A percentile compares a stretch with the other conserved stretches of the same genome.
These are phyloP conservation scores for Ormyrus labotus DNA, from an alignment of 2,888 invertebrate species.

Conservation along the genomic window DNA sequence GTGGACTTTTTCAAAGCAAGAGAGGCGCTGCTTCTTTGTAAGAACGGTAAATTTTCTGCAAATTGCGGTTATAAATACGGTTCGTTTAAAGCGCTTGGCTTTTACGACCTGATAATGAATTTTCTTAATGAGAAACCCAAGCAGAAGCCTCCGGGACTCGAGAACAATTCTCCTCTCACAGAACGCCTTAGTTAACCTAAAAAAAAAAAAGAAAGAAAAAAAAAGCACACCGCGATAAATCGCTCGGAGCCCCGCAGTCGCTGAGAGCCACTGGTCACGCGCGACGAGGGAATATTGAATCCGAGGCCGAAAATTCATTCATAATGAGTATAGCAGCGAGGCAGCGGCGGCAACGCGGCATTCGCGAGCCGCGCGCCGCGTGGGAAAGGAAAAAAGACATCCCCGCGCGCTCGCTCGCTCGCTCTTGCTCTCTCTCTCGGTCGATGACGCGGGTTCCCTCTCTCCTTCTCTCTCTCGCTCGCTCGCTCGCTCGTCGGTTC, in stretches of 20 bases:
- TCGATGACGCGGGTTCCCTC: slow-evolving; percentile 36
- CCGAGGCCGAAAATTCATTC: slow-evolving; percentile 56
- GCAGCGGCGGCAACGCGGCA: not conserved
- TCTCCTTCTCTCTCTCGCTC: slow-evolving; percentile 25
- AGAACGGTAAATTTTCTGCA: too few species aligned
- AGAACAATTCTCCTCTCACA: too few species aligned
- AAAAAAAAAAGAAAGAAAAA: not conserved
- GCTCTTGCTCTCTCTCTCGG: slow-evolving; percentile 13
- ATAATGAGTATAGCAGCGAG: slow-evolving; percentile 47
- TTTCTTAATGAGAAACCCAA: too few species aligned
- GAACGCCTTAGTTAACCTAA: too few species aligned
- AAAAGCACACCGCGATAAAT: slow-evolving; percentile 11
- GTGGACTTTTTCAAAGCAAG: too few species aligned
- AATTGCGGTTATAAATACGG: too few species aligned
- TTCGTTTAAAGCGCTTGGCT: too few species aligned
- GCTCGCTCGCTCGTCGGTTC: not conserved
- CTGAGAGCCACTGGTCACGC: slow-evolving; percentile 53
- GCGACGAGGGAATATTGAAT: slow-evolving; percentile 47
- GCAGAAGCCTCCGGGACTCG: too few species aligned
- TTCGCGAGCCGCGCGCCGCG: slow-evolving; percentile 34
- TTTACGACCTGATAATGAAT: too few species aligned
- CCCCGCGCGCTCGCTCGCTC: slow-evolving; percentile 4
- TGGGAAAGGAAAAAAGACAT: slow-evolving; percentile 56
- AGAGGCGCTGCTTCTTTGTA: too few species aligned
- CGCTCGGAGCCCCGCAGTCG: too few species aligned